These are phyloP conservation scores for Hydropsyche betteni DNA, from an alignment of 2,888 invertebrate species.

Conservation along the genomic window DNA sequence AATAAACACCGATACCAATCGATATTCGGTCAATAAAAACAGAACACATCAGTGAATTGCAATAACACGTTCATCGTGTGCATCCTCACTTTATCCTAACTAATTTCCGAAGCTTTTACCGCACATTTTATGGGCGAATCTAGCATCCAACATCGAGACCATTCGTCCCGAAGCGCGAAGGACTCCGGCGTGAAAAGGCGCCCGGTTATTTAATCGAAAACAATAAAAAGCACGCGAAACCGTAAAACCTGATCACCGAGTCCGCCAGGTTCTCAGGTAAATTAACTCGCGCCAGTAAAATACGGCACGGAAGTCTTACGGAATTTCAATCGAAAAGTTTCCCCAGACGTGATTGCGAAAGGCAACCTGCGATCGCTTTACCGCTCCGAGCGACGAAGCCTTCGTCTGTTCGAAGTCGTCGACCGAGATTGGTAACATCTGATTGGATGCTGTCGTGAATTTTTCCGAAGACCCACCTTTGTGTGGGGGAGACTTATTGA, in stretches of 20 bases:
- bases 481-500: too few relatives aligned
- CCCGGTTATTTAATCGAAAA: conserved; percentile 40
- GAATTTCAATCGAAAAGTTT: conserved; percentile 42
- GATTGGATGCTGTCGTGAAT: not conserved
- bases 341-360: not conserved
- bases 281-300: conserved; percentile 43
- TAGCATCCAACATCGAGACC: too few relatives aligned
- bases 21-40: too few relatives aligned
- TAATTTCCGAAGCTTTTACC: too few relatives aligned
- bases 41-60: too few relatives aligned
- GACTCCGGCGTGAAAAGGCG: not conserved
- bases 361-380: conserved; percentile 10
- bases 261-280: conserved; percentile 39
- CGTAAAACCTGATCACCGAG: conserved; percentile 35
- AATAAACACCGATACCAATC: too few relatives aligned
- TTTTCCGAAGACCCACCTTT: too few relatives aligned
- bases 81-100: too few relatives aligned
- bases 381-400: conserved; percentile 4
- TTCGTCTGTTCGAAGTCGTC: not conserved
- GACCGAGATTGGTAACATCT: not conserved
- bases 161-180: too few relatives aligned
- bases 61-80: too few relatives aligned
- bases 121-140: too few relatives aligned
- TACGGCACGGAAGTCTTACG: conserved; percentile 25
- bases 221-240: conserved; percentile 41